Base-by-base conservation (phyloP, 2,797 vertebrate species). In the Gymnopithys bicolor region DNA sequence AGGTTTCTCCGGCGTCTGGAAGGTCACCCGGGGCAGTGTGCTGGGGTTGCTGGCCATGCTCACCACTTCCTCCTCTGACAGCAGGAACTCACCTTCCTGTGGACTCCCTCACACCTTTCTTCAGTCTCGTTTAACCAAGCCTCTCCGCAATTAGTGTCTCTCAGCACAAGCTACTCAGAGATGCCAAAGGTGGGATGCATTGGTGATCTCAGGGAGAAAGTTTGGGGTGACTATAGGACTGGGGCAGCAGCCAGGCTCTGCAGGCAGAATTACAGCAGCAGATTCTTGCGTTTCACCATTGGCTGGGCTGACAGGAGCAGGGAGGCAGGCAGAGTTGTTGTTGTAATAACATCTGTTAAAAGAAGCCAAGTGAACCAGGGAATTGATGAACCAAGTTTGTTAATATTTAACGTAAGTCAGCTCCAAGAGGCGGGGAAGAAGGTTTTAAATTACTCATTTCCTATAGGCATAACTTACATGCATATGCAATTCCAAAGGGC, bases 11-110 rank as follows among this genome's bases (percentile, higher is more conserved):
- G 96, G 85, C 0, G 97, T 96, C 97, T 98, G 98, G 95, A 99
- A 99, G 97, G 98, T 98, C 97, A 99, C 99, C 95, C 98, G 98
- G 93, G 98, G 98, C 97, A 98, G 98, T n/a, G 98, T 62, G 70
- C 98, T 98, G 41, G 98, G 97, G 79, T 98, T 97, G 90, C 98
- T 98, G 94, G 98, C 98, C 98, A 99, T 99, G 91, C 97, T 94
- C 52, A 67, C 70, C 3, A 4, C 95, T 86, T 87, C n/a, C 39
- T 79, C 49, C 35, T 88, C 66, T 5, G 21, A 46, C 33, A 56
- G 46, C 58, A 53, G 69, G 18, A 71, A 32, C 39, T 73, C 1
- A 0, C 80, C 55, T 58, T 84, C 60, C 69, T 4, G 8, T 3
- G 33, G 59, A 27, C 28, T 60, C 59, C 52, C 39, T 87, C 28